These are phyloP conservation scores for Eumeta japonica DNA, from an alignment of 1,140 invertebrate species.

Conservation along the genomic window DNA sequence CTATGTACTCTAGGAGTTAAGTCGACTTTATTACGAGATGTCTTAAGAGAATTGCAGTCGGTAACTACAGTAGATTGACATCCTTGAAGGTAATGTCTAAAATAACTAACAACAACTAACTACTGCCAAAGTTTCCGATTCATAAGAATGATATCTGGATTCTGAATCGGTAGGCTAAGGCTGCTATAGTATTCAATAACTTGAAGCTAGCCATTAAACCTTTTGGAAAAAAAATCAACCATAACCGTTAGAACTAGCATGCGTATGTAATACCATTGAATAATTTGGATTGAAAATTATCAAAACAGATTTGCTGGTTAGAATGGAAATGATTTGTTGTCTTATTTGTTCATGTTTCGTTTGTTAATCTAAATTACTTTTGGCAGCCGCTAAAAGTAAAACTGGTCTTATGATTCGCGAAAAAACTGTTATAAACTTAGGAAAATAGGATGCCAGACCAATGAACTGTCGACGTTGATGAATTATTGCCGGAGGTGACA, in stretches of 20 bases:
- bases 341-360: slow-evolving; percentile 10
- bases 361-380: slow-evolving; percentile 10
- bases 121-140: slow-evolving; percentile 29
- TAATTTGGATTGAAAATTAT: slow-evolving; percentile 11
- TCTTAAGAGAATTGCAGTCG: slow-evolving; percentile 16
- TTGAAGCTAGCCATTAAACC: slow-evolving; percentile 8
- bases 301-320: slow-evolving; percentile 13
- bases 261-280: slow-evolving; percentile 13
- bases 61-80: slow-evolving; percentile 24
- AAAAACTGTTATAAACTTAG: slow-evolving; percentile 19
- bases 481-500: no score
- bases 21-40: slow-evolving; percentile 13
- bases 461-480: slow-evolving; percentile 23
- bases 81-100: slow-evolving; percentile 28
- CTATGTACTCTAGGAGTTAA: no score
- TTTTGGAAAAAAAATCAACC: slow-evolving; percentile 14
- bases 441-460: slow-evolving; percentile 20
- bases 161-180: no score
- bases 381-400: slow-evolving; percentile 9
- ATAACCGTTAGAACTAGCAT: slow-evolving; percentile 12
- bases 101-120: slow-evolving; percentile 26
- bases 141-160: slow-evolving; percentile 25
- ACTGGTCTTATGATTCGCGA: slow-evolving; percentile 14
- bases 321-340: slow-evolving; percentile 9
- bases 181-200: no score